A percentile compares a stretch with the other conserved stretches of the same genome.
Evolutionary conservation across 1,140 invertebrate genomes (phyloP).

Genomic region (Drosophila elegans): DNA sequence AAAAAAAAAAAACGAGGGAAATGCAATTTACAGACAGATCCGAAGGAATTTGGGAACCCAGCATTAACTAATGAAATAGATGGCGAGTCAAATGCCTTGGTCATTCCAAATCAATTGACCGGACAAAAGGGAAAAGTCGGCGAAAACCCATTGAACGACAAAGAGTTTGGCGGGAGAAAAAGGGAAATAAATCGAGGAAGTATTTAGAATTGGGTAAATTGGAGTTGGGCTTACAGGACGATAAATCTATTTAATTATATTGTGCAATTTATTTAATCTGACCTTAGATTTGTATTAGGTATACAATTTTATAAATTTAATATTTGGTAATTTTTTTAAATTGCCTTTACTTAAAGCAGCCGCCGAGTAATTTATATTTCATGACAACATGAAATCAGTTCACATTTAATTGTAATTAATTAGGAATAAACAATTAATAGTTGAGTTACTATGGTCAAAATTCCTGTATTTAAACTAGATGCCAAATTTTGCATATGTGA

Average conservation of each 20-base stretch:
- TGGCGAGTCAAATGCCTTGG: slow-evolving; percentile 69
- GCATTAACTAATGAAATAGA: slow-evolving; percentile 60
- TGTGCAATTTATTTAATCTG: too few relatives aligned
- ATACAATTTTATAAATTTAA: too few relatives aligned
- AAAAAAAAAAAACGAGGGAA: slow-evolving; percentile 4
- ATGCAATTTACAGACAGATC: slow-evolving; percentile 35
- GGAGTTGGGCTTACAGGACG: background rate
- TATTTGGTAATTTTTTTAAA: too few relatives aligned
- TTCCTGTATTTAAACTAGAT: too few relatives aligned
- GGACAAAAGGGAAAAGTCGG: slow-evolving; percentile 33
- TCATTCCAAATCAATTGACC: slow-evolving; percentile 69
- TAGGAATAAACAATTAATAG: too few relatives aligned
- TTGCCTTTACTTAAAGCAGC: too few relatives aligned
- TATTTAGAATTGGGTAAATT: background rate
- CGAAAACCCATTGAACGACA: slow-evolving; percentile 35
- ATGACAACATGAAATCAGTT: too few relatives aligned
- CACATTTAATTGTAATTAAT: too few relatives aligned
- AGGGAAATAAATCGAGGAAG: slow-evolving; percentile 3
- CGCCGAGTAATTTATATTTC: too few relatives aligned
- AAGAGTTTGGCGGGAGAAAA: slow-evolving; percentile 23
- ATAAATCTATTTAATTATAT: background rate
- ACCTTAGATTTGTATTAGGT: too few relatives aligned
- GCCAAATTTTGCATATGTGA: too few relatives aligned
- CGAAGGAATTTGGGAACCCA: slow-evolving; percentile 9
- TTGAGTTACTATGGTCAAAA: too few relatives aligned